Percentiles rank a stretch among this genome's conserved stretches.
These are phyloP conservation scores for Myotis davidii DNA, from an alignment of 2,113 vertebrate genomes.

Conservation along the genomic window DNA sequence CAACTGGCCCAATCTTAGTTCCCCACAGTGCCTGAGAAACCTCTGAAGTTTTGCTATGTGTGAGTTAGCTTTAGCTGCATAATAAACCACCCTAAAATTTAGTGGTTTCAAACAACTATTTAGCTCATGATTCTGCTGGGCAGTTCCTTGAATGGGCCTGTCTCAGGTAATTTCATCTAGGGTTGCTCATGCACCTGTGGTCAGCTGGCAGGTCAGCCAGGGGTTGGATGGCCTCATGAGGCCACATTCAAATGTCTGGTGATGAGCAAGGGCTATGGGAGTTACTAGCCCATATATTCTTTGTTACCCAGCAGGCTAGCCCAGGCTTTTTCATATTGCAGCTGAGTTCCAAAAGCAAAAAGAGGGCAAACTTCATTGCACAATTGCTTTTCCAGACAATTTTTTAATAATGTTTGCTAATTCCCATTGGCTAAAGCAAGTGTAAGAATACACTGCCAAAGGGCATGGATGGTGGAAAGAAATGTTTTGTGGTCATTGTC, in stretches of 20 bases:
- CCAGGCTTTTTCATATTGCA: background rate
- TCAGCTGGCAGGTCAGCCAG: background rate
- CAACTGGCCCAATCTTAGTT: background rate
- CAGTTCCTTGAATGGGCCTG: background rate
- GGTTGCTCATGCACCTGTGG: background rate
- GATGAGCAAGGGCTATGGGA: background rate
- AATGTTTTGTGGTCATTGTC: background rate
- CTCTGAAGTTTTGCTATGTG: background rate
- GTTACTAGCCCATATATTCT: background rate
- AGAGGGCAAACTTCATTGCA: background rate
- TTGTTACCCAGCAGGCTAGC: background rate
- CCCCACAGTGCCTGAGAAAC: background rate
- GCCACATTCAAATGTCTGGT: background rate
- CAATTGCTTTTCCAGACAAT: background rate
- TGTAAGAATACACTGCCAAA: background rate
- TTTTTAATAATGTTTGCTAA: background rate
- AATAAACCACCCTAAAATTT: slow-evolving; percentile 5
- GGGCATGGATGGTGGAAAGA: background rate
- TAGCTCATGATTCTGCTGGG: background rate
- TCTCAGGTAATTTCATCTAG: background rate
- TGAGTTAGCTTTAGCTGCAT: background rate
- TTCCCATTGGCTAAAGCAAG: background rate
- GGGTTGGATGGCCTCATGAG: background rate
- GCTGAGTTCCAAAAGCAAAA: background rate
- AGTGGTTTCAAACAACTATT: background rate